Percentiles rank a stretch among this genome's conserved stretches.
phyloP scores from a whole-genome alignment of 23 tunicate genomes.

The Halocynthia aurantium region DNA sequence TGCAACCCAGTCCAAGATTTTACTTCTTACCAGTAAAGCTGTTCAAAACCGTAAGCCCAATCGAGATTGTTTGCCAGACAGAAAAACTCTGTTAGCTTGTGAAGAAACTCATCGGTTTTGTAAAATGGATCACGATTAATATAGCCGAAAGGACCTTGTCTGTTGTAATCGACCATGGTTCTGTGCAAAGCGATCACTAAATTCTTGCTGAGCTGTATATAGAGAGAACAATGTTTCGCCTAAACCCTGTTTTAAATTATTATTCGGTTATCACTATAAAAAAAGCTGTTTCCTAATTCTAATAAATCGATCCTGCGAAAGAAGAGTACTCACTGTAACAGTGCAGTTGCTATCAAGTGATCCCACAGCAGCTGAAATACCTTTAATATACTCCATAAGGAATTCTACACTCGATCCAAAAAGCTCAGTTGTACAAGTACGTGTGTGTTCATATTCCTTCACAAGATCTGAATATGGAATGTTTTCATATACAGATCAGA shows the following conservation, averaged over 20 bases:
- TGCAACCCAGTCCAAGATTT: too few species aligned
- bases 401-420: constrained; percentile 13
- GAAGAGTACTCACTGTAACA: constrained; percentile 16
- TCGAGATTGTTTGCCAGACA: constrained; percentile 26
- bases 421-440: constrained; percentile 4
- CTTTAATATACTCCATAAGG: not conserved
- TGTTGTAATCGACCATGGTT: too few species aligned
- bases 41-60: constrained; percentile 60
- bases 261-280: too few species aligned
- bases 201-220: too few species aligned
- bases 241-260: too few species aligned
- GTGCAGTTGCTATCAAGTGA: constrained; percentile 7
- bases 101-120: not conserved
- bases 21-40: constrained; percentile 23
- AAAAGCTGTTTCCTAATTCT: too few species aligned
- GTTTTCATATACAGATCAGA: too few species aligned
- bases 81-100: constrained; percentile 14
- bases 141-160: too few species aligned
- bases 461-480: not conserved
- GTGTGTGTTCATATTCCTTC: constrained; percentile 12
- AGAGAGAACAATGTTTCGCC: too few species aligned
- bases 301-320: not conserved
- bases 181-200: too few species aligned
- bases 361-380: constrained; percentile 14
- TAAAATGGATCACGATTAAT: too few species aligned